Base-by-base conservation (phyloP, 1,140 invertebrate genomes). In the Nixonia krombeini region DNA sequence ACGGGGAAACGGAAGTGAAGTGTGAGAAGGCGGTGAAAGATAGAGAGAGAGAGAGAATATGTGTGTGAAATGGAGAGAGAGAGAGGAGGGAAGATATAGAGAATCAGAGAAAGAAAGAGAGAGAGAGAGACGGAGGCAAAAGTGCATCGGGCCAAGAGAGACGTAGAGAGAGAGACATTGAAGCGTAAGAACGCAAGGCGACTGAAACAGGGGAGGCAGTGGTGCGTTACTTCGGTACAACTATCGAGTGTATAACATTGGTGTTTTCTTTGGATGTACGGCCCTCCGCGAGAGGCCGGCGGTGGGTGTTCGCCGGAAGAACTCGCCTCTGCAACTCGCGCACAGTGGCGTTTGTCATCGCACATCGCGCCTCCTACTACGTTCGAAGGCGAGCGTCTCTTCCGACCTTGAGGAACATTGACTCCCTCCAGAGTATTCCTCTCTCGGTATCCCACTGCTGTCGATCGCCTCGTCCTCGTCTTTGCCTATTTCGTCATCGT, bases 191-290 rank as follows among this genome's bases (percentile, higher is more conserved):
- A 41, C 38, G 52, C 35, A 28, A 58, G 59, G 67, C 46, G 69
- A 77, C 65, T 67, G 56, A 72, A 76, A 70, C 66, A 71, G 71
- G 72, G 73, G 72, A 81, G 81, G 81, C 81, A 83, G 81, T 83
- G 80, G 79, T 81, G 79, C 75, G 76, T 81, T 82, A 76, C 69
- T 80, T 81, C 66, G 65, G 63, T 80, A 77, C 56, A 42, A 63
- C 44, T 64, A 51, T 63, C 41, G 49, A 56, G 50, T 42, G 29
- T 59, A 45, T 38, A 40, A 40, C 18, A 70, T 77, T 63, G 66
- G 63, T 70, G 62, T 63, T 63, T 70, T 18, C 16, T 21, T 56
- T 68, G 55, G 46, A 53, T 53, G 33, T 52, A 28, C 46, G 37
- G 58, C 28, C 53, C 35, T 13, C 51, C 28, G 35, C 41, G 57